Evolutionary conservation across 2,113 vertebrate genomes (phyloP), one percentile per base, ranked within the genome.

Genomic region (Hippopotamus amphibius): DNA sequence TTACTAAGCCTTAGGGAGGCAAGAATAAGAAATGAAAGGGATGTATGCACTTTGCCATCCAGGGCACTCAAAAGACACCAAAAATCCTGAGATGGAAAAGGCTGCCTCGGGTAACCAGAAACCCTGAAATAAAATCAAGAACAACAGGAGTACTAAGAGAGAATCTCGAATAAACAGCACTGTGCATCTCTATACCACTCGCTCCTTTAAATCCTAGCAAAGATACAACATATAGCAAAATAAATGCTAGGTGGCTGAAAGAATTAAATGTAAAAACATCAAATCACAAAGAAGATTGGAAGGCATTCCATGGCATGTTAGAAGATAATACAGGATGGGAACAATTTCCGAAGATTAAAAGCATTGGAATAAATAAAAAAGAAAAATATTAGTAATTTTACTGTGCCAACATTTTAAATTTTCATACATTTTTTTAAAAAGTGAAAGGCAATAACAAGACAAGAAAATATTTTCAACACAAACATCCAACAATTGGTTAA

Each of bases 381-480:
- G 79, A 77, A 94, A 92, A 95, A 81, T 41, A 80, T 13, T 76
- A 10, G 30, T 85, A 66, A 88, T 81, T 76, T 63, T 81, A 81
- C 19, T 48, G 76, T 28, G 46, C 61, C 77, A 80, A 81, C 5
- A 90, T 37, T 84, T 66, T n/a, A 9, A 41, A 71, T 5, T 57
- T 95, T 74, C 61, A 46, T 41, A 26, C 5, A 50, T 69, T 83
- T 48, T 86, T 79, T 79, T 21, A 11, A 8, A 69, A 71, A 95
- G 46, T 79, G 19, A 93, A 88, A 92, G 8, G 21, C n/a, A 59
- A 16, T 77, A 57, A 79, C 3, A 91, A 96, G 57, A 11, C 71
- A 87, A 89, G 72, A 71, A 89, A 92, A 86, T 88, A 82, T 81
- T 82, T 89, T 74, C 26, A 88, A 79, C n/a, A 80, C 74, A 92